Evolutionary conservation across 2,113 vertebrate genomes (phyloP).

Genomic region (Lepidothrix coronata): DNA sequence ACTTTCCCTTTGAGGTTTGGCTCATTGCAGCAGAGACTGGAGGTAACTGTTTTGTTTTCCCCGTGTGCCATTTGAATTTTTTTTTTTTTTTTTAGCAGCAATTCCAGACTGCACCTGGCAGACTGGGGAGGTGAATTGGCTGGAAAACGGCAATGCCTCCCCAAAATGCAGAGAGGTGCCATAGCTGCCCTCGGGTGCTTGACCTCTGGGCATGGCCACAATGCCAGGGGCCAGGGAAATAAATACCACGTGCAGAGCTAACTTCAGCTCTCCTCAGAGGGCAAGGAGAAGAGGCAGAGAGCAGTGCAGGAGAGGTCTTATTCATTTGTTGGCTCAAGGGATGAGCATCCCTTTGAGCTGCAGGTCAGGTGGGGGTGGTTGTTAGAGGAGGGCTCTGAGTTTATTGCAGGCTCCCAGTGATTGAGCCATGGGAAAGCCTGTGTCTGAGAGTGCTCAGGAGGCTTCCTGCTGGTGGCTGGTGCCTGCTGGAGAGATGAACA

Average conservation of each 20-base stretch:
- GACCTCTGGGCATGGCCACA: background rate
- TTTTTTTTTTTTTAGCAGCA: background rate
- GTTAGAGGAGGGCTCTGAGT: background rate
- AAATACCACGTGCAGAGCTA: background rate
- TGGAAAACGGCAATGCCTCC: background rate
- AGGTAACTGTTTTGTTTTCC: background rate
- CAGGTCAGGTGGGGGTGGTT: background rate
- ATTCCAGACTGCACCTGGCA: too few relatives aligned
- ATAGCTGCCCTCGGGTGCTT: background rate
- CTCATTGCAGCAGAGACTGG: background rate
- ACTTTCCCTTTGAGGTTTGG: background rate
- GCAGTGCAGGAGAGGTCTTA: background rate
- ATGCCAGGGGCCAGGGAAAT: background rate
- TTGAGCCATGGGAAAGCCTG: background rate
- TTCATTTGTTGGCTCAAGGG: background rate
- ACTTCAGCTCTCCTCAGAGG: background rate
- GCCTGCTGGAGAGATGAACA: background rate
- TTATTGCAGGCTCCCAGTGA: background rate
- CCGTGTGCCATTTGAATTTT: background rate
- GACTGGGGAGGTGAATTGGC: background rate
- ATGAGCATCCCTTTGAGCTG: background rate
- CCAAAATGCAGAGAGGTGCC: background rate
- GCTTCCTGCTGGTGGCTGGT: background rate
- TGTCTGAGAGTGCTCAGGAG: background rate
- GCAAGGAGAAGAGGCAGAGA: background rate